These are phyloP conservation scores for Lepidocolaptes lacrymiger DNA, from an alignment of 2,797 vertebrate species.

Conservation along the genomic window DNA sequence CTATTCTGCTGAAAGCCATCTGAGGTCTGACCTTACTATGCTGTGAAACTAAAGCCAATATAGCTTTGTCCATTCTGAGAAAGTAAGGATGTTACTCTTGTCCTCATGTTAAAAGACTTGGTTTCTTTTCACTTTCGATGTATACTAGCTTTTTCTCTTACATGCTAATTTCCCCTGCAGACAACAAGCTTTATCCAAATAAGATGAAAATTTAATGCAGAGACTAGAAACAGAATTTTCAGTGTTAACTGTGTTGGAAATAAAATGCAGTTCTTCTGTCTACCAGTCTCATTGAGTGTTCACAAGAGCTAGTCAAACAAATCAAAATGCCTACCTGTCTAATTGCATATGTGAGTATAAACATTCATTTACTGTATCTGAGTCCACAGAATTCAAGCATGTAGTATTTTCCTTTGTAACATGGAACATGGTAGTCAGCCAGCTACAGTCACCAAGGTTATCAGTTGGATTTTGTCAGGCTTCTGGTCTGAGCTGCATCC, in stretches of 20 bases:
- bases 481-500: not conserved
- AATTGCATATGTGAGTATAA: constrained; percentile 20
- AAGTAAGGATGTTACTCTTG: not conserved
- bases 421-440: not conserved
- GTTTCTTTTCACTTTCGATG: not conserved
- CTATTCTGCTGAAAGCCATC: not conserved
- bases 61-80: not conserved
- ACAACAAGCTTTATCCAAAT: not conserved
- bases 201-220: not conserved
- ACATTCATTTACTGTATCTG: constrained; percentile 11
- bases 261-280: not conserved
- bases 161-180: not conserved
- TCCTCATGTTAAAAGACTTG: not conserved
- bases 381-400: constrained; percentile 1
- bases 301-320: constrained; percentile 26
- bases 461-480: not conserved
- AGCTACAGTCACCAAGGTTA: not conserved
- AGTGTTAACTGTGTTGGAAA: not conserved
- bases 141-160: not conserved
- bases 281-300: not conserved
- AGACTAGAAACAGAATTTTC: not conserved
- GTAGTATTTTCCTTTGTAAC: not conserved
- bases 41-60: not conserved
- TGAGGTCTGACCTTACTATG: not conserved
- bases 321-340: constrained; percentile 24